Base-by-base conservation (phyloP, 2,113 vertebrate genomes). In the Phalacrocorax carbo region DNA sequence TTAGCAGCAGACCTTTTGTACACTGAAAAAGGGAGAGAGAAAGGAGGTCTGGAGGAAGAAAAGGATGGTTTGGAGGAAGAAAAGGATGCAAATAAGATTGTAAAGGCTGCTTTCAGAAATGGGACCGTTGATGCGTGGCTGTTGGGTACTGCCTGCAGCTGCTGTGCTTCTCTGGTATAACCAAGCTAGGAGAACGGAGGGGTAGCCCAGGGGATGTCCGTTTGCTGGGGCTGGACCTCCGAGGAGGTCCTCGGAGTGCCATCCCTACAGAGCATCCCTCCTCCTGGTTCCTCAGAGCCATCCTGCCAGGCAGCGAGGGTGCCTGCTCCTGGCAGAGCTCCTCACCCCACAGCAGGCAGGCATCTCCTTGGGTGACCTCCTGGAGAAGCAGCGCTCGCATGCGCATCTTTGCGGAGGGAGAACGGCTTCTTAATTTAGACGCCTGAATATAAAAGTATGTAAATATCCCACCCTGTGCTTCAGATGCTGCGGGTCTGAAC, bases 1-100 rank as follows among this genome's bases (percentile, higher is more conserved):
- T 91, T 78, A 85, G 86, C 70, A 88, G 89, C 84, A 90, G 92
- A 88, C 86, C 95, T 94, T 92, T 94, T 95, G 88, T 83, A 14
- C 25, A 0, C 52, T 26, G 51, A 4, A 18, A 42, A 72, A 48
- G 27, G 64, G 42, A 82, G 55, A 55, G 77, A 69, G 54, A 75
- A 90, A 16, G 40, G 49, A 77, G 82, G 78, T 82, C 61, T 87
- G 73, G 79, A 48, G 66, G 73, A 66, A 94, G 68, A 23, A 46
- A 1, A 72, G 34, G n/a, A 32, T 51, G 66, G 23, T 27, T 66
- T 16, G 44, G 64, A n/a, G 30, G 83, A 30, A 57, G 36, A 23
- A 82, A 55, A 82, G 71, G 71, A 36, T 86, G 93, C 29, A 27
- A 60, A 55, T 71, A 5, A 34, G 48, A 17, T 13, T 16, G 69